Base-by-base conservation (phyloP, 2,797 vertebrate genomes). In the Poecile montanus region DNA sequence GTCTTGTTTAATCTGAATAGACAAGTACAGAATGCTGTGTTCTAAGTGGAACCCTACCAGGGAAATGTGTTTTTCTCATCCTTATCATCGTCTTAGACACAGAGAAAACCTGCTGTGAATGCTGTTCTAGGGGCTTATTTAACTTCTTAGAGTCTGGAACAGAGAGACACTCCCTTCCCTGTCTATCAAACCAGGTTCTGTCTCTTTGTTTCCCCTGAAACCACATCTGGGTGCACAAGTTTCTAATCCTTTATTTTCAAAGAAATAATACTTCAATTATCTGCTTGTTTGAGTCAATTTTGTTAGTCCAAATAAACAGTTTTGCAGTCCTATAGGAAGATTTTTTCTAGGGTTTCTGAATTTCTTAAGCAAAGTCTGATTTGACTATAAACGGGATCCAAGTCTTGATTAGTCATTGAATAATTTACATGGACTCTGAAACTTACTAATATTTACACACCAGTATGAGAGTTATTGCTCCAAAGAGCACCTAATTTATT, bases 11-110 rank as follows among this genome's bases (percentile, higher is more conserved):
- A 95, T 93, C 93, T 96, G 94, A 97, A 95, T 88, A 65, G 81
- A 96, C 95, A 97, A 74, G 96, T 95, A 96, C 87, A 87, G 97
- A 96, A 97, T 65, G 25, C 63, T 83, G 83, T 95, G 96, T 97
- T 95, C 95, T 94, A 63, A 92, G 91, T 77, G 95, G 95, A 97
- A 81, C 85, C 88, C 86, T 93, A 93, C 94, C 95, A 88, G 92
- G 89, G 65, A 96, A 86, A 85, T n/a, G 89, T 72, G 72, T 96
- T 95, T 94, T 89, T 96, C 25, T 94, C 81, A 84, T 95, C 92
- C 91, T 91, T 96, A 94, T 89, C 68, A 54, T 94, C 85, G 93
- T 92, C 92, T 95, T 53, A 81, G 76, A 63, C 85, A 74, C 48
- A 22, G 80, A 80, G 87, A 68, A 93, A 91, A 60, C 93, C 93